Conservation (phyloP, 2,797 vertebrate genomes). For the Micropoecilia bifurca region DNA sequence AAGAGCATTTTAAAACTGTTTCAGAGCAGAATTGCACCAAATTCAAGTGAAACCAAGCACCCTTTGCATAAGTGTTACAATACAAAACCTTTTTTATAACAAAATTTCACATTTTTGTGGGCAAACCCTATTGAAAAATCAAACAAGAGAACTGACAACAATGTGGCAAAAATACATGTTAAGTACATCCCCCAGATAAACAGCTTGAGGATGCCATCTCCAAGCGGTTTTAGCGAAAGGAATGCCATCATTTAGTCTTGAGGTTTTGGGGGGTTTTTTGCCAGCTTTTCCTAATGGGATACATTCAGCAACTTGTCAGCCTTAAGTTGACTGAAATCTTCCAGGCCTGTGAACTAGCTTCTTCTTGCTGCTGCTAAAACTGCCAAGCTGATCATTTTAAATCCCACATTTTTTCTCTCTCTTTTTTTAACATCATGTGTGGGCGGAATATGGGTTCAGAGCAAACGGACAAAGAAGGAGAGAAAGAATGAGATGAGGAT, state of each 20-base stretch:
- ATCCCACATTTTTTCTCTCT: slow-evolving; percentile 56
- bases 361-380: slow-evolving; percentile 68
- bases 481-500: slow-evolving; percentile 67
- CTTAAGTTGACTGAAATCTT: slow-evolving; percentile 83
- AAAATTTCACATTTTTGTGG: neutral
- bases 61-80: neutral
- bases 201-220: slow-evolving; percentile 64
- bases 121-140: slow-evolving; percentile 3
- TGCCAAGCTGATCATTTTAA: slow-evolving; percentile 75
- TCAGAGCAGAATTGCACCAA: neutral
- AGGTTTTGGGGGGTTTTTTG: slow-evolving; percentile 53
- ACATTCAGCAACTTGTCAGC: slow-evolving; percentile 80
- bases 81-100: neutral
- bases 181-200: slow-evolving; percentile 75
- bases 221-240: slow-evolving; percentile 77
- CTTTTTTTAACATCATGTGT: slow-evolving; percentile 40
- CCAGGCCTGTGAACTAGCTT: slow-evolving; percentile 70
- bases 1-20: neutral
- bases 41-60: neutral
- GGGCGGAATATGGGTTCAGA: slow-evolving; percentile 52
- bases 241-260: slow-evolving; percentile 72
- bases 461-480: slow-evolving; percentile 42
- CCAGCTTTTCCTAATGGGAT: slow-evolving; percentile 81
- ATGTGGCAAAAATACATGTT: slow-evolving; percentile 49
- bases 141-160: slow-evolving; percentile 19